phyloP scores from a whole-genome alignment of 1,140 invertebrate genomes.

The Bombus pyrosoma region DNA sequence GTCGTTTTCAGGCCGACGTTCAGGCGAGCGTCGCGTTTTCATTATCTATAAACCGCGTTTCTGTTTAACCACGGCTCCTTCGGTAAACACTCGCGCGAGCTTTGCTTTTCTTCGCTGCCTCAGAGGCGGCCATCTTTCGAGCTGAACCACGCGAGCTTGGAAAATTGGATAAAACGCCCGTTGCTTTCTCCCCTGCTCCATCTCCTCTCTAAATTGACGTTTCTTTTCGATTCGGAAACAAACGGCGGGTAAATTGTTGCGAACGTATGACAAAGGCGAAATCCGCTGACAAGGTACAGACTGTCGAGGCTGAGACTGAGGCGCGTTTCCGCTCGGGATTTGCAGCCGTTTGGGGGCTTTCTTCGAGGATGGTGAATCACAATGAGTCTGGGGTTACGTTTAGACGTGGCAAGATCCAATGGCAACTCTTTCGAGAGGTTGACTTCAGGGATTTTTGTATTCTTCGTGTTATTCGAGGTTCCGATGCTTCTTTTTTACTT shows the following conservation, averaged over 20 bases:
- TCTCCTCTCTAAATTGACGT: background rate
- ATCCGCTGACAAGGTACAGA: background rate
- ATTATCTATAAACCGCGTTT: conserved; percentile 66
- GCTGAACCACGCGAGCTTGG: background rate
- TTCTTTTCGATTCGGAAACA: background rate
- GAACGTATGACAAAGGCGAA: background rate
- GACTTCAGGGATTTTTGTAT: background rate
- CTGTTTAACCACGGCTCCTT: conserved; percentile 70
- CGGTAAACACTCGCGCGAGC: conserved; percentile 65
- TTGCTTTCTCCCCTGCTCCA: too few relatives aligned
- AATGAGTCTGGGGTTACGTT: background rate
- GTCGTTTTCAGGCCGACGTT: background rate
- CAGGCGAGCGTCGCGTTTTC: conserved; percentile 58
- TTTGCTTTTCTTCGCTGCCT: conserved; percentile 56
- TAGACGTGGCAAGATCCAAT: background rate
- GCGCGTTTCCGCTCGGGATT: background rate
- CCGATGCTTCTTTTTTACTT: too few relatives aligned
- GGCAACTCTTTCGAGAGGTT: background rate
- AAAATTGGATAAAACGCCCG: conserved; percentile 18
- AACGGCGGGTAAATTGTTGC: background rate
- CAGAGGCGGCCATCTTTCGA: conserved; percentile 52
- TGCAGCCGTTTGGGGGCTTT: background rate
- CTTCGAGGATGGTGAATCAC: background rate
- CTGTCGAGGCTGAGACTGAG: background rate
- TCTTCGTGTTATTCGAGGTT: background rate